Conservation (phyloP, 2,888 invertebrate genomes). For the Parasteatoda lunata region DNA sequence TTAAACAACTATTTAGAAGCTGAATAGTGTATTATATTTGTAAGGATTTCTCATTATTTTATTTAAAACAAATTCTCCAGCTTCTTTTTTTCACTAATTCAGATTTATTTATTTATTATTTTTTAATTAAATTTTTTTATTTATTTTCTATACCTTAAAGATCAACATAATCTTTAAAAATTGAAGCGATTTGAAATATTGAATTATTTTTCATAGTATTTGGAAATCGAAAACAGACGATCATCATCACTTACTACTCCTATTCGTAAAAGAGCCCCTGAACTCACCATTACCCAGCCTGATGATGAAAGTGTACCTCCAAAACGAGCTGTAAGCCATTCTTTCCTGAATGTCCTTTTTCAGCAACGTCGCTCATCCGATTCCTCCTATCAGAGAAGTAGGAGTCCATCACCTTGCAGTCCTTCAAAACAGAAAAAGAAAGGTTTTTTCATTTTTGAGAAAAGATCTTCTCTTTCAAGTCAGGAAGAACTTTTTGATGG, state of each 20-base stretch:
- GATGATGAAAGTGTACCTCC: conserved; percentile 47
- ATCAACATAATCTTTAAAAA: too few species aligned
- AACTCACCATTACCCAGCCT: conserved; percentile 63
- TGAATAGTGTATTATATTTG: too few species aligned
- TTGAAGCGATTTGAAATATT: not conserved
- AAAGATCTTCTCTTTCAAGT: conserved; percentile 54
- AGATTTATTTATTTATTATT: too few species aligned
- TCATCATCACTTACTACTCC: conserved; percentile 64
- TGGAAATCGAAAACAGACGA: conserved; percentile 50
- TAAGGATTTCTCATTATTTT: too few species aligned
- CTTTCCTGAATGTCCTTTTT: conserved; percentile 48
- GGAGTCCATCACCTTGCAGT: conserved; percentile 46
- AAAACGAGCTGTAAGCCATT: conserved; percentile 56
- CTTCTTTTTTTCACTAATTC: too few species aligned
- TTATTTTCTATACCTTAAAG: too few species aligned
- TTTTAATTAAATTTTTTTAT: too few species aligned
- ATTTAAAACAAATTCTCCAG: too few species aligned
- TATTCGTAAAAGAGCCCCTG: conserved; percentile 46
- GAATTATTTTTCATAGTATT: conserved; percentile 38
- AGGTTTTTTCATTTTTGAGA: conserved; percentile 24
- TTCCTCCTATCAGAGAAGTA: conserved; percentile 41
- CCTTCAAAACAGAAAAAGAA: conserved; percentile 16
- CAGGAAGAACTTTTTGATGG: conserved; percentile 42
- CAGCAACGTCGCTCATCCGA: conserved; percentile 57
- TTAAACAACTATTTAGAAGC: too few species aligned